Evolutionary conservation across 1,140 invertebrate species (phyloP), one percentile per base, ranked within the genome.

Genomic region (Eriosoma lanigerum): DNA sequence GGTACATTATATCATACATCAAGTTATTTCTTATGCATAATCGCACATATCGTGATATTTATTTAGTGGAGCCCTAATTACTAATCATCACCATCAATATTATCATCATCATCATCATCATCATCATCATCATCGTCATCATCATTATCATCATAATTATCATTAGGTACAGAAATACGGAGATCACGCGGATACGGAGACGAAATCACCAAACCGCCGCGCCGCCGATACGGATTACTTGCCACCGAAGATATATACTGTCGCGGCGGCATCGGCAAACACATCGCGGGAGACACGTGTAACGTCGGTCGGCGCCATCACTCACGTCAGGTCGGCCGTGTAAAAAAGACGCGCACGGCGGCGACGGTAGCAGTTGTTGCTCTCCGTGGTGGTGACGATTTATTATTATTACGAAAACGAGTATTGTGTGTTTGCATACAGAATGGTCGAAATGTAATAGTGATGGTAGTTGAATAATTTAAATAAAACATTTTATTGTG

Each of bases 211-310:
- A 38, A 38, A 38, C n/a, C n/a, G 52, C 46, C 46, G 24, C 70
- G 50, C 38, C 72, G 72, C 38, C 72, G 72, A 75, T 32, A 75
- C 72, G 72, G 72, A 19, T 56, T 26, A 73, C 24, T 73, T 54
- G 50, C 48, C 19, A 52, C 54, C 72, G 72, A 38, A 38, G 72
- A 58, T 75, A 75, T 75, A 75, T 58, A 38, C 70, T 73, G 50
- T 73, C 50, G 46, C 46, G 70, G 70, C 26, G 50, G 52, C 19
- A 17, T 48, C 48, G 32, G 24, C 24, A 73, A n/a, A 75, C 72
- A 56, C 21, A 50, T 32, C 9, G 19, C 19, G 19, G 13, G 38
- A 38, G 24, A 50, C 68, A 72, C 62, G 62, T 64, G 48, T 72
- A 44, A 52, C 46, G 26, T 32, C n/a, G 72, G 32, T 4, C 54